Conservation (phyloP, 2,797 vertebrate species). For the Natrix natrix region DNA sequence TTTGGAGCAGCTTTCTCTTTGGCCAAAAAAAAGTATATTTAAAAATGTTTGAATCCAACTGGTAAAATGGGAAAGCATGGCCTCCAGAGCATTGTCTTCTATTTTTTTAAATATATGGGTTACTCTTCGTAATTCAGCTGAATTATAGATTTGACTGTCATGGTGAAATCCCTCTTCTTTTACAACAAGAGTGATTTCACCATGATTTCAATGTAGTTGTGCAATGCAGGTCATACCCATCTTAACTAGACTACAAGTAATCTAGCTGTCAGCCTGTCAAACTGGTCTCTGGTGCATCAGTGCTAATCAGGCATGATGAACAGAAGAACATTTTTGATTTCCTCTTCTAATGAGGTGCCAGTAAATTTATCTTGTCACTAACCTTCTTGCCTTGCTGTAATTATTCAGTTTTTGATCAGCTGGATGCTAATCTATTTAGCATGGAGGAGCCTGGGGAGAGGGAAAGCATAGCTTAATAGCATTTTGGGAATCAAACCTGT, state of each 20-base stretch:
- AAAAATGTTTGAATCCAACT: neutral
- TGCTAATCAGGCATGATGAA: constrained; percentile 25
- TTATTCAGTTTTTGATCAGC: constrained; percentile 56
- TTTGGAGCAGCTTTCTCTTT: neutral
- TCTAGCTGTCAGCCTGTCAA: neutral
- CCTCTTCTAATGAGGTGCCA: constrained; percentile 50
- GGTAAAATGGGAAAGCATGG: neutral
- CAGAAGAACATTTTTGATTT: neutral
- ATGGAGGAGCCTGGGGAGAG: neutral
- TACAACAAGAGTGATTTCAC: neutral
- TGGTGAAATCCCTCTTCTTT: neutral
- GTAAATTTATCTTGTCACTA: constrained; percentile 46
- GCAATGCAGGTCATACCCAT: neutral
- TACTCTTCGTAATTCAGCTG: neutral
- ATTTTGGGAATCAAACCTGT: constrained; percentile 3
- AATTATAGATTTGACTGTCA: neutral
- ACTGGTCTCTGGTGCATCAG: constrained; percentile 12
- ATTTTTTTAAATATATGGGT: neutral
- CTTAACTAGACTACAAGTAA: constrained; percentile 9
- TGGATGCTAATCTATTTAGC: constrained; percentile 14
- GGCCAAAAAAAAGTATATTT: neutral
- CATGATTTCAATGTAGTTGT: neutral
- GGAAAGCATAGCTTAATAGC: constrained; percentile 10
- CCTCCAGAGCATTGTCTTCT: neutral
- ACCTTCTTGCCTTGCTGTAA: constrained; percentile 49